A percentile compares a stretch with the other conserved stretches of the same genome.
These are phyloP conservation scores for Pediacus dermestoides DNA, from an alignment of 2,888 invertebrate species.

Conservation along the genomic window DNA sequence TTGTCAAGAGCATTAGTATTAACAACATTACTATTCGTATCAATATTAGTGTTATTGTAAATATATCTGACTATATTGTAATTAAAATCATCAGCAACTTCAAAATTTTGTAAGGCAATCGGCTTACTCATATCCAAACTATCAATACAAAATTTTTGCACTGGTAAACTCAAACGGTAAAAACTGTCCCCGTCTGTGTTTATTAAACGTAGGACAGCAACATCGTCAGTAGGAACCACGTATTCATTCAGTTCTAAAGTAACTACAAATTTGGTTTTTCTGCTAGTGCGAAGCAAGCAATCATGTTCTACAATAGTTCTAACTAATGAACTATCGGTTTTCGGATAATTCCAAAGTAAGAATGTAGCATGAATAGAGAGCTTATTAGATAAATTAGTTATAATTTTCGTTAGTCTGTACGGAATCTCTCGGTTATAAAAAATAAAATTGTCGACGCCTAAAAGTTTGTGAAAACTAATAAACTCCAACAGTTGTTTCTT, in stretches of 20 bases:
- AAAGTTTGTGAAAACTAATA: conserved; percentile 62
- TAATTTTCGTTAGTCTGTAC: conserved; percentile 45
- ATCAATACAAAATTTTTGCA: conserved; percentile 44
- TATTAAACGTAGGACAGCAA: conserved; percentile 54
- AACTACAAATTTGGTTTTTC: conserved; percentile 54
- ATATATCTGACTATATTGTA: conserved; percentile 37
- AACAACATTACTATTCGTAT: conserved; percentile 28
- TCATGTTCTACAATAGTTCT: conserved; percentile 60
- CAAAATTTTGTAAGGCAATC: conserved; percentile 42
- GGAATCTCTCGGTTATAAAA: conserved; percentile 60
- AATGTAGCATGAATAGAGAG: conserved; percentile 53
- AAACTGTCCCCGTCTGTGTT: conserved; percentile 51
- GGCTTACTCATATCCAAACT: conserved; percentile 36
- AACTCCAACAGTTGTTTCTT: conserved; percentile 62
- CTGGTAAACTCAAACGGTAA: conserved; percentile 37
- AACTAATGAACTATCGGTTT: conserved; percentile 46
- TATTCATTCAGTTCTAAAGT: conserved; percentile 65
- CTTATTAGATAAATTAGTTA: conserved; percentile 46
- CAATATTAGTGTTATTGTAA: conserved; percentile 35
- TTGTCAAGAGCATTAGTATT: conserved; percentile 34
- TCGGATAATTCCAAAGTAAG: conserved; percentile 66
- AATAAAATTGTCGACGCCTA: conserved; percentile 64
- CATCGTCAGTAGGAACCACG: conserved; percentile 60
- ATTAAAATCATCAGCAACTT: conserved; percentile 36
- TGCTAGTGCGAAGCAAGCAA: conserved; percentile 58